These are phyloP conservation scores for Leucophenga varia DNA, from an alignment of 1,140 invertebrate species.

Conservation along the genomic window DNA sequence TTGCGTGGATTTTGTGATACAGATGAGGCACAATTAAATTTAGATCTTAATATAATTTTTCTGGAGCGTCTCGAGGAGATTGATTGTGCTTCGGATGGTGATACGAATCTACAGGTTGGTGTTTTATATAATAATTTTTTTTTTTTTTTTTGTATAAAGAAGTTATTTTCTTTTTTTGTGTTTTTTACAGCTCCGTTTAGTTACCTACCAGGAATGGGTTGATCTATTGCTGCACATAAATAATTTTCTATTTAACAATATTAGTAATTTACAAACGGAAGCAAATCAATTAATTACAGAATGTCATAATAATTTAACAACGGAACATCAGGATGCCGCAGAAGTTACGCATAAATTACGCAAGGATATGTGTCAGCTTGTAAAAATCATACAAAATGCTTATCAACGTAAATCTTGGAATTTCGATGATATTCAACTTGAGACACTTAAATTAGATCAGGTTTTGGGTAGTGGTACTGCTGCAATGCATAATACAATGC, in stretches of 20 bases:
- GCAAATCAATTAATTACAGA: conserved; percentile 24
- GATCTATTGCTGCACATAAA: conserved; percentile 37
- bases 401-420: conserved; percentile 32
- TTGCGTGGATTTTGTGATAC: conserved; percentile 7
- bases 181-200: conserved; percentile 27
- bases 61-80: conserved; percentile 34
- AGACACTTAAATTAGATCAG: conserved; percentile 31
- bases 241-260: conserved; percentile 27
- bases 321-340: conserved; percentile 25
- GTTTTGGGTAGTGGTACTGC: no score
- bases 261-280: conserved; percentile 34
- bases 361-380: conserved; percentile 32
- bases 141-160: not conserved
- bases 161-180: not conserved
- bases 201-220: conserved; percentile 48
- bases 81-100: conserved; percentile 16
- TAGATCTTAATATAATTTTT: conserved; percentile 33
- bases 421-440: conserved; percentile 19
- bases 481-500: no score
- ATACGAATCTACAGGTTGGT: conserved; percentile 23
- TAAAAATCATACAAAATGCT: conserved; percentile 31
- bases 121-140: not conserved
- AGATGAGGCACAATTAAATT: conserved; percentile 27
- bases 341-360: conserved; percentile 33
- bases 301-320: conserved; percentile 20